Base-by-base conservation (phyloP, 2,888 invertebrate genomes). In the Hydrotaea diabolus region DNA sequence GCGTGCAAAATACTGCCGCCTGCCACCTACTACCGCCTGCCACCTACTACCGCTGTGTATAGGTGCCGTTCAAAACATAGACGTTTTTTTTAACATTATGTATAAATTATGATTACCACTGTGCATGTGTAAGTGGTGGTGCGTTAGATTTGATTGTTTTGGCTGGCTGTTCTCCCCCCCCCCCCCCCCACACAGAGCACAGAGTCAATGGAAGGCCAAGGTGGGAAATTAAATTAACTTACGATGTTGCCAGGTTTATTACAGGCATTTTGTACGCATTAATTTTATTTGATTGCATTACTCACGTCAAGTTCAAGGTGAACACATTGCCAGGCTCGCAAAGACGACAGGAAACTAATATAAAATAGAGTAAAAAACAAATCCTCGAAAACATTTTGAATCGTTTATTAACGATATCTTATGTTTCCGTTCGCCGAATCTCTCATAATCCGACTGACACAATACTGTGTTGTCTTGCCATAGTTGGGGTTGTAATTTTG, bases 271-370 rank as follows among this genome's bases (percentile, higher is more conserved):
- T 73, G 31, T 75, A 8, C 4, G 21, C 23, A 31, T 43, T 21
- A 39, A 11, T 46, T n/a, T 17, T 17, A 39, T 49, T 69, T 59
- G 53, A 57, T 74, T 13, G 74, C 39, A 2, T 26, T 26, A 23
- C 13, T 62, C 5, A n/a, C 19, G 64, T 4, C 3, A 83, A 83
- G 79, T 83, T 83, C 76, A 83, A 83, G 79, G 83, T 82, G 15
- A 72, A 46, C 43, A 13, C 8, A 13, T 57, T 57, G 21, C 55
- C 9, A 55, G 8, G 19, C 4, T 8, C 39, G 31, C 7, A 39
- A n/a, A n/a, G n/a, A n/a, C n/a, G n/a, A n/a, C n/a, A 8, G 39
- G 39, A 39, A 39, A 39, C 9, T 8, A 39, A 39, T 1, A 39
- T 13, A 39, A 39, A 8, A n/a, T n/a, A n/a, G n/a, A n/a, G n/a